Evolutionary conservation across 2,888 invertebrate genomes (phyloP), one percentile per base, ranked within the genome.

Genomic region (Eudiplozoon nipponicum): DNA sequence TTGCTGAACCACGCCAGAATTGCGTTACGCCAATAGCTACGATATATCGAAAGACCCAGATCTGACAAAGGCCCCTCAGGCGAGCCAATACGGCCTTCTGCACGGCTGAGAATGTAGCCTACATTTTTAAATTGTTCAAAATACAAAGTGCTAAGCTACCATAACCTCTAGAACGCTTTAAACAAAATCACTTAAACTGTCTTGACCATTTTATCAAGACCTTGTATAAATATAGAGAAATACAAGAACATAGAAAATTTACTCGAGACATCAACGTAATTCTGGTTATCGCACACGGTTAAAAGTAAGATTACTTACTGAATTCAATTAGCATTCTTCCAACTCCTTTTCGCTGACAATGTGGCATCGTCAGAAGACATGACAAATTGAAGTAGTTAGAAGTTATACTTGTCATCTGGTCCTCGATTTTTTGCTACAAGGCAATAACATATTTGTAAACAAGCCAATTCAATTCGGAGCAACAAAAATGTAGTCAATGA

Each of bases 371-470:
- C 49, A 94, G 65, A 48, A 98, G 84, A 56, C 94, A 94, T 28
- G 84, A 84, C 28, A 94, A 81, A 65, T 94, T 94, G 68, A 90
- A 94, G n/a, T n/a, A n/a, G n/a, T n/a, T n/a, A n/a, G n/a, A n/a
- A n/a, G n/a, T 40, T 39, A 26, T 36, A 11, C 22, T 40, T 19
- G 38, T 11, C 37, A 38, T 36, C 21, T 40, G 40, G n/a, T 40
- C 28, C 7, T 36, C 37, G 15, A 40, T 39, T 36, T 39, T 39
- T 22, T 34, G 33, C 39, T 34, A 31, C 5, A 34, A 34, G 21
- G 18, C 17, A 15, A 34, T n/a, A n/a, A n/a, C n/a, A n/a, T n/a
- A n/a, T n/a, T n/a, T n/a, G n/a, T n/a, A n/a, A n/a, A n/a, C n/a
- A n/a, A n/a, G n/a, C n/a, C n/a, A n/a, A n/a, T n/a, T n/a, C n/a